A percentile compares a stretch with the other conserved stretches of the same genome.
phyloP scores from a whole-genome alignment of 35 echinoderm and acorn worm genomes.

The Ptychodera flava region DNA sequence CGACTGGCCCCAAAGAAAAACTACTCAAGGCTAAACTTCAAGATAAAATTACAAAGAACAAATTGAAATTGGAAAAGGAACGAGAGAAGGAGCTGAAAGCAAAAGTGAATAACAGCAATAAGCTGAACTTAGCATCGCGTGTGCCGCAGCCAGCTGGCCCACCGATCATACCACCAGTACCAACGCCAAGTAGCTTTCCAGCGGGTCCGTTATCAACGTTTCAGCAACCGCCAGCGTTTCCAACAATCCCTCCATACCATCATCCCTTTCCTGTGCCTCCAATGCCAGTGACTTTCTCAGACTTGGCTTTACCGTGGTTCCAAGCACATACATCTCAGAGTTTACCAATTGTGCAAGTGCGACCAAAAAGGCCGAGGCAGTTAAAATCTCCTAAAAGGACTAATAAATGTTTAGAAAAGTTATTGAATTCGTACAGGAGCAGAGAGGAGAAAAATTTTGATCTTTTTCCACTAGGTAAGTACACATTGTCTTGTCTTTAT shows the following conservation, averaged over 20 bases:
- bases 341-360: conserved; percentile 40
- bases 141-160: not conserved
- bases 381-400: not conserved
- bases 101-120: conserved; percentile 11
- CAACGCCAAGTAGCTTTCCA: not conserved
- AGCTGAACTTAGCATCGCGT: not conserved
- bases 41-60: conserved; percentile 68
- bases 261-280: not conserved
- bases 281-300: not conserved
- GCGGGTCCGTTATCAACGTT: not conserved
- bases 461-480: conserved; percentile 92
- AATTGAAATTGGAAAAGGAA: conserved; percentile 43
- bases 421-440: not conserved
- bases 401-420: not conserved
- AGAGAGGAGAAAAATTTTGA: conserved; percentile 62
- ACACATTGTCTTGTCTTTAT: not conserved
- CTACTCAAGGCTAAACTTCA: conserved; percentile 44
- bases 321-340: conserved; percentile 25
- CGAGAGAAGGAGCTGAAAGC: conserved; percentile 62
- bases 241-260: not conserved
- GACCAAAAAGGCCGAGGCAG: conserved; percentile 50
- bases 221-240: not conserved
- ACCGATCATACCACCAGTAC: not conserved
- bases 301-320: conserved; percentile 32
- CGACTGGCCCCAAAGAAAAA: conserved; percentile 7